These are phyloP conservation scores for Notarius quadriscutis DNA, from an alignment of 2,113 vertebrate species.

Conservation along the genomic window DNA sequence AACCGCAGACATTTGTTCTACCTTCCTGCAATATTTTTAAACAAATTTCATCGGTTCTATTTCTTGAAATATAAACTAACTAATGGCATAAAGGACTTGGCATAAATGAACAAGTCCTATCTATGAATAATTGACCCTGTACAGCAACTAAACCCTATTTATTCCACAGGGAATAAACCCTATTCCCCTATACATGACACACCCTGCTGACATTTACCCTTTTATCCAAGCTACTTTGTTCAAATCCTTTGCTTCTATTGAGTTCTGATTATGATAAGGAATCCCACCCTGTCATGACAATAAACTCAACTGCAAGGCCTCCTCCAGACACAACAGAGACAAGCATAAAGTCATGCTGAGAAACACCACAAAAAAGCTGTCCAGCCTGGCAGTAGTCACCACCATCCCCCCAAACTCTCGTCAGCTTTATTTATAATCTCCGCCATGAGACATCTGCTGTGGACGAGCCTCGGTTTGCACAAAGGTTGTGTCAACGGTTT, in stretches of 20 bases:
- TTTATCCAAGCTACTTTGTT: constrained; percentile 2
- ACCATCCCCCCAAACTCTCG: constrained; percentile 63
- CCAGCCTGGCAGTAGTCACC: constrained; percentile 62
- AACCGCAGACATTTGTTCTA: background rate
- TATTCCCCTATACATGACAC: background rate
- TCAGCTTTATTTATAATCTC: constrained; percentile 75
- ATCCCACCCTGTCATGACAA: constrained; percentile 39
- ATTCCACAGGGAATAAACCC: background rate
- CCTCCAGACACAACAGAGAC: constrained; percentile 50
- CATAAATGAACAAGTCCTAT: too few relatives aligned
- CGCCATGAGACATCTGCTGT: constrained; percentile 78
- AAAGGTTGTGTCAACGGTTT: constrained; percentile 69
- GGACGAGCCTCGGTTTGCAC: constrained; percentile 66
- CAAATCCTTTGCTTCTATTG: background rate
- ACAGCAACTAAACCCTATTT: background rate
- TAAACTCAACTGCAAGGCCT: constrained; percentile 42
- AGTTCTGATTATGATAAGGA: constrained; percentile 25
- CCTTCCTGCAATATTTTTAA: background rate
- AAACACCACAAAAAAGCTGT: constrained; percentile 48
- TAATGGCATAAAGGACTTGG: background rate
- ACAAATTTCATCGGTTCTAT: too few relatives aligned
- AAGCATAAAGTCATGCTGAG: constrained; percentile 60
- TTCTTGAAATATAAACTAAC: too few relatives aligned
- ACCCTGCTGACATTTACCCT: background rate
- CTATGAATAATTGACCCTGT: background rate